Evolutionary conservation across 2,888 invertebrate species (phyloP), one percentile per base, ranked within the genome.

Genomic region (Rhodophaea formosa): DNA sequence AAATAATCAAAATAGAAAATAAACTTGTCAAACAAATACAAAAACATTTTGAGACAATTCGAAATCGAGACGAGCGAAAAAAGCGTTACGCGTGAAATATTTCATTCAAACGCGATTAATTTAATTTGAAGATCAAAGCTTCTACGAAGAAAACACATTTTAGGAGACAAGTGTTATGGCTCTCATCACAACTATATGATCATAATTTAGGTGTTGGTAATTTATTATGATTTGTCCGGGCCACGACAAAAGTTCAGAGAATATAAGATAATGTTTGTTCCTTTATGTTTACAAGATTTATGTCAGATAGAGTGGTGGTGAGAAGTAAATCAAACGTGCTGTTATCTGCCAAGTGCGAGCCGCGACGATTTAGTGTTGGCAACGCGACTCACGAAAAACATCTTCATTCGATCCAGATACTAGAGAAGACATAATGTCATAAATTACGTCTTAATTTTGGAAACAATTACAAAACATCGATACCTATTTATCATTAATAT

Each of bases 301-400:
- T 74, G 77, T 74, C 68, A 66, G 67, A 70, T 74, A 72, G 75
- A 67, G 71, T 77, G 77, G 78, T 84, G 85, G 77, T 85, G 86
- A 86, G 86, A 82, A 83, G 82, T 88, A 89, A 88, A 89, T 90
- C 89, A 89, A 82, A 84, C 77, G 70, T 72, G 66, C 61, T 61
- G 75, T 74, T 76, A 76, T 75, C 69, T 88, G 90, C 89, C 90
- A 90, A 89, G 77, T 79, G 77, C 68, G 66, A 69, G 74, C 69
- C 66, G 61, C 66, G 68, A 65, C 77, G 80, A 82, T 82, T 80
- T 82, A 82, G 75, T 78, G 82, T 86, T 89, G 89, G 87, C 89
- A 88, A 75, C 72, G 70, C 46, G 69, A 70, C 56, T 67, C 60
- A 62, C 66, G 68, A 75, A 71, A 76, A 80, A 82, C 83, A 77